phyloP scores from a whole-genome alignment of 2,113 vertebrate species.

The Lycaon pictus region DNA sequence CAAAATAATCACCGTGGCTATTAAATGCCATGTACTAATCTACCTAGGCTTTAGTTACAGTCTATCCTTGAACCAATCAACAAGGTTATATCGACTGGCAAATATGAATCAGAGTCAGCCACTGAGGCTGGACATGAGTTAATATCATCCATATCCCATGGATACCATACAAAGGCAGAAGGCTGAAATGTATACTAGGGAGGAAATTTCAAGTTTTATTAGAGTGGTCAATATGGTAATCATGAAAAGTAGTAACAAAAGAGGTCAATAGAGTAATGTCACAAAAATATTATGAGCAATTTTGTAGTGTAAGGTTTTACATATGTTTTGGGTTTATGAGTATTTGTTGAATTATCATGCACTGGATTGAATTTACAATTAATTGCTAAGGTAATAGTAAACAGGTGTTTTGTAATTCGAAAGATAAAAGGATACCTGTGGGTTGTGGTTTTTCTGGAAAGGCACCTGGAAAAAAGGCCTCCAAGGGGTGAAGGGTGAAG shows the following conservation, averaged over 20 bases:
- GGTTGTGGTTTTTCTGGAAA: background rate
- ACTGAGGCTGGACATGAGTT: background rate
- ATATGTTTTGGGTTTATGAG: background rate
- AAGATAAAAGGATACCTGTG: background rate
- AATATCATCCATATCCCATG: background rate
- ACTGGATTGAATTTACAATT: background rate
- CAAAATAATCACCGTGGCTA: background rate
- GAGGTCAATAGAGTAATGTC: background rate
- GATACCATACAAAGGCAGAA: background rate
- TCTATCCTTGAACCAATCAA: background rate
- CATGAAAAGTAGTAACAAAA: background rate
- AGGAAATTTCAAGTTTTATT: background rate
- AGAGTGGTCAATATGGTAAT: background rate
- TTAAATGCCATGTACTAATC: background rate
- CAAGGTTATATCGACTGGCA: background rate
- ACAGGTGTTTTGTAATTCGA: background rate
- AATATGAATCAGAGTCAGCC: background rate
- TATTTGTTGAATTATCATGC: background rate
- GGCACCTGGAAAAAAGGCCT: background rate
- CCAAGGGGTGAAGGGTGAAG: background rate
- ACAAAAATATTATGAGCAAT: conserved; percentile 13
- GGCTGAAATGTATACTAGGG: background rate
- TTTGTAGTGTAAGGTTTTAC: background rate
- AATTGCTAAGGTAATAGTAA: background rate
- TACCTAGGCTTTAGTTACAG: background rate